A percentile compares a stretch with the other conserved stretches of the same genome.
phyloP scores from a whole-genome alignment of 1,140 invertebrate species.

The Eriosoma lanigerum region DNA sequence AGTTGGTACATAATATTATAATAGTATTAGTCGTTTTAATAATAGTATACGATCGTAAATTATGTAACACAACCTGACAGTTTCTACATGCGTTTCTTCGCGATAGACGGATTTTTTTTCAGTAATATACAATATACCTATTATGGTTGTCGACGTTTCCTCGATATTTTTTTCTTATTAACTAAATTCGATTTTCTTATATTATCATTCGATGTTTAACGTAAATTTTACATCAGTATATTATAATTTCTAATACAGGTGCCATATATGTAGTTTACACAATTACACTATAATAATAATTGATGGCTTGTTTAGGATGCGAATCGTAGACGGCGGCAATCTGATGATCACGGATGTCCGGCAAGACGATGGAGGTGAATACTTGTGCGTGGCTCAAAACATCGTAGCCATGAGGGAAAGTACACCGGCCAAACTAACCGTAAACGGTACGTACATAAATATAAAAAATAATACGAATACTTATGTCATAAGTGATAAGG shows the following conservation, averaged over 20 bases:
- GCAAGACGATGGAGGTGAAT: constrained; percentile 80
- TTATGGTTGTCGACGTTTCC: too few relatives aligned
- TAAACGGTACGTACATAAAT: constrained; percentile 68
- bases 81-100: not conserved
- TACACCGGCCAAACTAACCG: constrained; percentile 72
- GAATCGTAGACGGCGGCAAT: constrained; percentile 78
- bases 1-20: not conserved
- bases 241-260: too few relatives aligned
- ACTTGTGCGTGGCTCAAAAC: constrained; percentile 83
- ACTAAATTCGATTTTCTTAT: too few relatives aligned
- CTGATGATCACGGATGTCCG: constrained; percentile 81
- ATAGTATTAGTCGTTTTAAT: not conserved
- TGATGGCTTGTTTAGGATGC: constrained; percentile 64
- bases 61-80: not conserved
- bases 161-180: too few relatives aligned
- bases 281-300: too few relatives aligned
- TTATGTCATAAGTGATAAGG: too few relatives aligned
- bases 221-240: too few relatives aligned
- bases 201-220: too few relatives aligned
- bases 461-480: too few relatives aligned
- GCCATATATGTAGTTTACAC: too few relatives aligned
- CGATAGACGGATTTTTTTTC: too few relatives aligned
- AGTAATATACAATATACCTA: too few relatives aligned
- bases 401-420: constrained; percentile 81
- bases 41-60: not conserved